phyloP scores from a whole-genome alignment of 2,888 invertebrate species.

The Rhagonycha fulva region DNA sequence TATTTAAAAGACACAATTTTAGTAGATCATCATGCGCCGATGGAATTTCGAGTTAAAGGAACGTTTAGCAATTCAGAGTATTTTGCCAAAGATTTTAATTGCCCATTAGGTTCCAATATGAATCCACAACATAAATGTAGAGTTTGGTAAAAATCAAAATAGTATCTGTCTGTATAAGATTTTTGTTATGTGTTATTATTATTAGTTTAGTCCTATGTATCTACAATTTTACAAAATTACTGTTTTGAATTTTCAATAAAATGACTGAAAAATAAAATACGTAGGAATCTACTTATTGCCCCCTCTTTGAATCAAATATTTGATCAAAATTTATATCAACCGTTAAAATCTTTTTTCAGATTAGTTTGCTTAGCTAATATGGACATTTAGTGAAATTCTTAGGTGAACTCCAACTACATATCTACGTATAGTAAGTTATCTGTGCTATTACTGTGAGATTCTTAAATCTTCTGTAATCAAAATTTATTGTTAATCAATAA shows the following conservation, averaged over 20 bases:
- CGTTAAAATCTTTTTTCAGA: too few relatives aligned
- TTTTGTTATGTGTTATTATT: background rate
- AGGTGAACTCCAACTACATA: too few relatives aligned
- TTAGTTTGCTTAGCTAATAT: too few relatives aligned
- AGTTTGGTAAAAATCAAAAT: constrained; percentile 57
- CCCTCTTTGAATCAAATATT: too few relatives aligned
- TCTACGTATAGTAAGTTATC: too few relatives aligned
- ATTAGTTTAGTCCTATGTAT: background rate
- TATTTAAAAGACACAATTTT: constrained; percentile 71
- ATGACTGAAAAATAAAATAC: background rate
- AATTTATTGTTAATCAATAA: too few relatives aligned
- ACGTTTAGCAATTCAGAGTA: constrained; percentile 62
- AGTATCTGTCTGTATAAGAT: background rate
- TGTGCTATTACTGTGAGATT: too few relatives aligned
- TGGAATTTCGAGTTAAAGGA: constrained; percentile 60
- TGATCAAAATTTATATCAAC: too few relatives aligned
- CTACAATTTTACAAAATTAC: background rate
- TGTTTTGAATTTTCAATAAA: background rate
- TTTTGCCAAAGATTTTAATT: constrained; percentile 61
- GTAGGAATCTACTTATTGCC: too few relatives aligned
- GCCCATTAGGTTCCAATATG: constrained; percentile 59
- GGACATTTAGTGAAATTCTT: too few relatives aligned
- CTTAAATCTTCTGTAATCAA: too few relatives aligned
- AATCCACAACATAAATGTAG: constrained; percentile 61
- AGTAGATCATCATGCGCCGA: constrained; percentile 73